Evolutionary conservation across 2,113 vertebrate genomes (phyloP).

Genomic region (Xyrauchen texanus): DNA sequence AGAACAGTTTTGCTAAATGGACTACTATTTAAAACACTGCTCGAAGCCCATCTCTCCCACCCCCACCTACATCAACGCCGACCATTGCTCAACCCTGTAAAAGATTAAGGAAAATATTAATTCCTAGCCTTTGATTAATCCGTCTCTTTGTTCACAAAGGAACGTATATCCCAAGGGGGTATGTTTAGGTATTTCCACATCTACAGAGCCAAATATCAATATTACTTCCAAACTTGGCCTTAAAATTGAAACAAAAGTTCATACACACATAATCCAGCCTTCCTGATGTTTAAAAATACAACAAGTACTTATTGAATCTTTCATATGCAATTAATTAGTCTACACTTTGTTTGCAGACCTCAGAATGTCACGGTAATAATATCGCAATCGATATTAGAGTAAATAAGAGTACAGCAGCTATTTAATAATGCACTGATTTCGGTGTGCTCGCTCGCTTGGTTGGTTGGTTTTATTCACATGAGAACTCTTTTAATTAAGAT

Average conservation of each 20-base stretch:
- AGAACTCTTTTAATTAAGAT: slow-evolving; percentile 6
- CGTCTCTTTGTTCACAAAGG: slow-evolving; percentile 68
- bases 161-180: slow-evolving; percentile 65
- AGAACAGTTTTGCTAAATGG: slow-evolving; percentile 77
- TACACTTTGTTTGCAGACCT: neutral
- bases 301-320: neutral
- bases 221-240: slow-evolving; percentile 63
- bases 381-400: slow-evolving; percentile 18
- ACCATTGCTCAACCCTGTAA: slow-evolving; percentile 61
- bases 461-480: neutral
- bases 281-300: slow-evolving; percentile 14
- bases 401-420: slow-evolving; percentile 14
- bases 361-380: neutral
- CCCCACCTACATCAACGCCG: slow-evolving; percentile 52
- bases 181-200: slow-evolving; percentile 71
- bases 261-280: slow-evolving; percentile 30
- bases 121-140: slow-evolving; percentile 77
- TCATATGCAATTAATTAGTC: neutral
- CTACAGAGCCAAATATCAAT: slow-evolving; percentile 68
- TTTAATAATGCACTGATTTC: slow-evolving; percentile 19
- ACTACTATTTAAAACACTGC: slow-evolving; percentile 77
- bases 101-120: slow-evolving; percentile 77
- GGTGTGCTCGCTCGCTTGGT: neutral
- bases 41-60: slow-evolving; percentile 65
- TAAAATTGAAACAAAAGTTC: slow-evolving; percentile 53